phyloP scores from a whole-genome alignment of 2,113 vertebrate genomes.

The Muscicapa adusta region DNA sequence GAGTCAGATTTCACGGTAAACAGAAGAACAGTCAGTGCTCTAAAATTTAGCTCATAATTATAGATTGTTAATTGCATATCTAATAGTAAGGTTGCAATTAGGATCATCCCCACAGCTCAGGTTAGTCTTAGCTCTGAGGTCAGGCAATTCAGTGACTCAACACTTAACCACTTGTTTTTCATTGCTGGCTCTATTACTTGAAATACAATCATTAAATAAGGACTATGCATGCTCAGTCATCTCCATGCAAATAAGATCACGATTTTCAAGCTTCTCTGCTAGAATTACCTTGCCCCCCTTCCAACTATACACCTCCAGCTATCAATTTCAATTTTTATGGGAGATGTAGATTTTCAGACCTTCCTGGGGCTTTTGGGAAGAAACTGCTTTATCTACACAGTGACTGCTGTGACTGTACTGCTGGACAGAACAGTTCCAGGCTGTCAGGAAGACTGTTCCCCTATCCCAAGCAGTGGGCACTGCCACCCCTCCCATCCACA shows the following conservation, averaged over 20 bases:
- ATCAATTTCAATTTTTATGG: neutral
- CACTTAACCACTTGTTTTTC: neutral
- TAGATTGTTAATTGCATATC: neutral
- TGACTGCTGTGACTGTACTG: neutral
- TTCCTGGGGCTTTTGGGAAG: neutral
- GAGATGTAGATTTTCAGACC: neutral
- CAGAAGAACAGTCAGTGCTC: neutral
- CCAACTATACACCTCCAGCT: neutral
- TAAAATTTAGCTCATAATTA: neutral
- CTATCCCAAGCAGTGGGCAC: neutral
- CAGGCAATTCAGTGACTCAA: neutral
- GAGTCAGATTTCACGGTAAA: neutral
- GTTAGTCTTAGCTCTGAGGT: conserved; percentile 1
- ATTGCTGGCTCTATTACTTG: neutral
- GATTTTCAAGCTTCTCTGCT: neutral
- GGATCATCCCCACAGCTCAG: neutral
- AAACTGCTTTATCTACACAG: neutral
- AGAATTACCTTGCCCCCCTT: neutral
- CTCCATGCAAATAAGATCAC: neutral
- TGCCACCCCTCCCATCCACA: neutral
- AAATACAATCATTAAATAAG: neutral
- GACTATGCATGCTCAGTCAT: neutral
- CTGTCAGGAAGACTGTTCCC: neutral
- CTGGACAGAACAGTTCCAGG: neutral
- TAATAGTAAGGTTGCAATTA: neutral